These are phyloP conservation scores for Leptocoma aspasia DNA, from an alignment of 2,113 vertebrate species.

Conservation along the genomic window DNA sequence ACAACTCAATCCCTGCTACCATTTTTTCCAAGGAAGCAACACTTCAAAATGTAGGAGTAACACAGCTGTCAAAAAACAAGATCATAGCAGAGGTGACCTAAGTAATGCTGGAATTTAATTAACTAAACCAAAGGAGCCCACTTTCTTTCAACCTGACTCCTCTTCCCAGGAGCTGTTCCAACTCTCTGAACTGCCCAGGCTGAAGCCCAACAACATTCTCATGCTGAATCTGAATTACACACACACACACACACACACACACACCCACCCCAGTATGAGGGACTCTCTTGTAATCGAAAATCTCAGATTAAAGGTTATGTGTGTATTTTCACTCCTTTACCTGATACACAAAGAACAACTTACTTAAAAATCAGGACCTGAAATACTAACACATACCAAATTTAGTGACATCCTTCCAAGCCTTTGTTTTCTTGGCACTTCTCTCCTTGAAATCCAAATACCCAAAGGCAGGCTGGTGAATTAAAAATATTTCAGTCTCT, in stretches of 20 bases:
- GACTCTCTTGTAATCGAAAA: neutral
- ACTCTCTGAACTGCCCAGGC: neutral
- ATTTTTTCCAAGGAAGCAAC: neutral
- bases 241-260: no score
- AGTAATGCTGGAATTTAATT: neutral
- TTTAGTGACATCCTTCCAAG: neutral
- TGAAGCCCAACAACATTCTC: neutral
- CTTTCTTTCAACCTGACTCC: neutral
- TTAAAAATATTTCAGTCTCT: constrained; percentile 54
- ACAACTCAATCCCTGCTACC: neutral
- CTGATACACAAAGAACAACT: neutral
- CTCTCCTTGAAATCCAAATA: constrained; percentile 53
- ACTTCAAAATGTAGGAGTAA: neutral
- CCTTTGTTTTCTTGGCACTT: constrained; percentile 42
- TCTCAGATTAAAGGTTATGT: neutral
- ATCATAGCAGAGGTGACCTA: neutral
- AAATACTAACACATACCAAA: neutral
- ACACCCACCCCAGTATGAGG: neutral
- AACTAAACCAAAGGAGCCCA: neutral
- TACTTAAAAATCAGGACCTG: neutral
- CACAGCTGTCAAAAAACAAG: neutral
- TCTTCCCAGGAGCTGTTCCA: neutral
- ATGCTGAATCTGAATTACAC: neutral
- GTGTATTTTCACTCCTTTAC: neutral
- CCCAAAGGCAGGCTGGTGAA: constrained; percentile 19